Conservation (phyloP, 2,797 vertebrate genomes). For the Emys orbicularis region DNA sequence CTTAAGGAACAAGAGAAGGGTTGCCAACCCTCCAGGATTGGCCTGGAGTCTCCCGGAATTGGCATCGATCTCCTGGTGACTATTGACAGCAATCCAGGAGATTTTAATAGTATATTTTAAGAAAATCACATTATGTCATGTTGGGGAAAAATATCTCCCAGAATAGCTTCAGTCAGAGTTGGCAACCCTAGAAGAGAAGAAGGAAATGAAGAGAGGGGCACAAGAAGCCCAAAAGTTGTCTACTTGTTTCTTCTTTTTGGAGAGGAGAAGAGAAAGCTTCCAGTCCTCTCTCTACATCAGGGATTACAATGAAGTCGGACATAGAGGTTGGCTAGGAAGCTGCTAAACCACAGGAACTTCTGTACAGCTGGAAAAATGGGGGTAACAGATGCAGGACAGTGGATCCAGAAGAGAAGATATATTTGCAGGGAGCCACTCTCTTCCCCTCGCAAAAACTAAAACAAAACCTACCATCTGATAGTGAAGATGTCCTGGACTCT, state of each 20-base stretch:
- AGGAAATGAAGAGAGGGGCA: background rate
- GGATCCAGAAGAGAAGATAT: slow-evolving; percentile 32
- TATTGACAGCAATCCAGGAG: too few relatives aligned
- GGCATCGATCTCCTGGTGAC: too few relatives aligned
- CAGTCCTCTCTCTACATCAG: background rate
- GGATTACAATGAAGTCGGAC: background rate
- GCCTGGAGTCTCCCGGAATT: too few relatives aligned
- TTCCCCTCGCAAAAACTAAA: slow-evolving; percentile 11
- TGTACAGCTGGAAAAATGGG: slow-evolving; percentile 12
- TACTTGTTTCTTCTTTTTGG: background rate
- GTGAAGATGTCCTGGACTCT: slow-evolving; percentile 30
- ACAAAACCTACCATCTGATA: slow-evolving; percentile 7
- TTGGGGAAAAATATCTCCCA: too few relatives aligned
- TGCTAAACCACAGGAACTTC: slow-evolving; percentile 4
- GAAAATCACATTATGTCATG: too few relatives aligned
- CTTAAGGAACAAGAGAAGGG: background rate
- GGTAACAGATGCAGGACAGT: background rate
- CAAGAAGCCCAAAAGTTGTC: background rate
- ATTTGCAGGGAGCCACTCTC: slow-evolving; percentile 33
- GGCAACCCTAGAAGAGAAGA: background rate
- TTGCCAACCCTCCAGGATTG: too few relatives aligned
- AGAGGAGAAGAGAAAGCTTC: background rate
- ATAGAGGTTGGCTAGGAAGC: background rate
- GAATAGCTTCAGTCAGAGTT: too few relatives aligned
- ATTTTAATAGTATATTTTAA: too few relatives aligned